These are phyloP conservation scores for Caenorhabditis latens DNA, from an alignment of 1,140 invertebrate species.

Conservation along the genomic window DNA sequence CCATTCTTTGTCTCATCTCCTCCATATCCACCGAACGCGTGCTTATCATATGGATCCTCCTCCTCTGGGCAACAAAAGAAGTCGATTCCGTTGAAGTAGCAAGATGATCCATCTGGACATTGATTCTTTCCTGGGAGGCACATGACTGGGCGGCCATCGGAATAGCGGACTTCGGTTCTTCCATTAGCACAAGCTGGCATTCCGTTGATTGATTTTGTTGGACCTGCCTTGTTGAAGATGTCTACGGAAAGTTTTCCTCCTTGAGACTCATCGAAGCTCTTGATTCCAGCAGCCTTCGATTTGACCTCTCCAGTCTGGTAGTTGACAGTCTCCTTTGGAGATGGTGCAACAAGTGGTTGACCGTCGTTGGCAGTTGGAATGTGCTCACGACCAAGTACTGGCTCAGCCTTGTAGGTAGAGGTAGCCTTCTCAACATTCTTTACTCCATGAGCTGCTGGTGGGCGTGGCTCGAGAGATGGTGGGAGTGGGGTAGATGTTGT, in stretches of 20 bases:
- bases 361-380: slow-evolving; percentile 26
- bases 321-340: slow-evolving; percentile 55
- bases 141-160: slow-evolving; percentile 70
- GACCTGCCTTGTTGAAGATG: slow-evolving; percentile 8
- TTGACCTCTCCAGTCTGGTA: slow-evolving; percentile 56
- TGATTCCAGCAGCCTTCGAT: slow-evolving; percentile 23
- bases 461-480: slow-evolving; percentile 35
- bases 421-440: slow-evolving; percentile 36
- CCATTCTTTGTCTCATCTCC: slow-evolving; percentile 75
- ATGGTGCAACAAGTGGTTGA: slow-evolving; percentile 54
- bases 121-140: slow-evolving; percentile 76
- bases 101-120: slow-evolving; percentile 75
- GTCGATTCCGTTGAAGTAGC: slow-evolving; percentile 77
- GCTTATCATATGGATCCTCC: slow-evolving; percentile 77
- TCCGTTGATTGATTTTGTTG: slow-evolving; percentile 23
- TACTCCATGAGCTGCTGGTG: slow-evolving; percentile 47
- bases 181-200: slow-evolving; percentile 60
- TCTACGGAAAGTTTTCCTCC: neutral
- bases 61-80: slow-evolving; percentile 77
- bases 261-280: slow-evolving; percentile 28
- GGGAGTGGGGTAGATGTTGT: slow-evolving; percentile 13
- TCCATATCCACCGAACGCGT: slow-evolving; percentile 76
- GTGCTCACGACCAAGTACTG: slow-evolving; percentile 12
- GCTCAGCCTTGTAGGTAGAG: slow-evolving; percentile 35
- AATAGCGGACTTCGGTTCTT: slow-evolving; percentile 48